phyloP scores from a whole-genome alignment of 2,113 vertebrate genomes.

The Pterocles orientalis region DNA sequence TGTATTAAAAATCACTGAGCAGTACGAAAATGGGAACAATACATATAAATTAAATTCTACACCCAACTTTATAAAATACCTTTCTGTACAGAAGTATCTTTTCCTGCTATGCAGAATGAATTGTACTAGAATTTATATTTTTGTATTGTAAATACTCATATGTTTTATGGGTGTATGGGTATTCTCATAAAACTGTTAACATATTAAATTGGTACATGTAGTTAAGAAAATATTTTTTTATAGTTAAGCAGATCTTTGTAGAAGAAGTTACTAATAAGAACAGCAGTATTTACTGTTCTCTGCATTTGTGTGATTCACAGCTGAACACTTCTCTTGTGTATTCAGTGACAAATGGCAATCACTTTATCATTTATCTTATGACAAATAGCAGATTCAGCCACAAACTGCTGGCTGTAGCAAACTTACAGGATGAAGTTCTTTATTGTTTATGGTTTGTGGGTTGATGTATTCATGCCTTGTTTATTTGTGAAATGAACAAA shows the following conservation, averaged over 20 bases:
- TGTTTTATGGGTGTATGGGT: conserved; percentile 1
- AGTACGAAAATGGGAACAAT: conserved; percentile 84
- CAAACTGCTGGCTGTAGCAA: conserved; percentile 89
- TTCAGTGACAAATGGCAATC: conserved; percentile 88
- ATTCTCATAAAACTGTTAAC: conserved; percentile 52
- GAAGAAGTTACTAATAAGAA: conserved; percentile 70
- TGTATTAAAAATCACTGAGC: conserved; percentile 87
- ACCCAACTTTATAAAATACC: conserved; percentile 78
- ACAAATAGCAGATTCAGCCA: conserved; percentile 87
- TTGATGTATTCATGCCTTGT: conserved; percentile 92
- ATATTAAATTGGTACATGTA: conserved; percentile 45
- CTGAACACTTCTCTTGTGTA: conserved; percentile 82
- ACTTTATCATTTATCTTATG: conserved; percentile 90
- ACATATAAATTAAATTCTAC: conserved; percentile 83
- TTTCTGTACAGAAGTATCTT: conserved; percentile 67
- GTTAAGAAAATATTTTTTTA: conserved; percentile 42
- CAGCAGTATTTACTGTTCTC: conserved; percentile 75
- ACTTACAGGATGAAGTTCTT: conserved; percentile 90
- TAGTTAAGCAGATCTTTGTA: conserved; percentile 45
- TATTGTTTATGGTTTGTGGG: conserved; percentile 89
- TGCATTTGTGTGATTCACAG: conserved; percentile 77
- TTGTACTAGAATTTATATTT: conserved; percentile 63
- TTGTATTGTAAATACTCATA: neutral
- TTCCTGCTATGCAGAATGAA: conserved; percentile 53
- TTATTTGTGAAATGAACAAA: conserved; percentile 90